Evolutionary conservation across 2,113 vertebrate genomes (phyloP).

Genomic region (Tenrec ecaudatus): DNA sequence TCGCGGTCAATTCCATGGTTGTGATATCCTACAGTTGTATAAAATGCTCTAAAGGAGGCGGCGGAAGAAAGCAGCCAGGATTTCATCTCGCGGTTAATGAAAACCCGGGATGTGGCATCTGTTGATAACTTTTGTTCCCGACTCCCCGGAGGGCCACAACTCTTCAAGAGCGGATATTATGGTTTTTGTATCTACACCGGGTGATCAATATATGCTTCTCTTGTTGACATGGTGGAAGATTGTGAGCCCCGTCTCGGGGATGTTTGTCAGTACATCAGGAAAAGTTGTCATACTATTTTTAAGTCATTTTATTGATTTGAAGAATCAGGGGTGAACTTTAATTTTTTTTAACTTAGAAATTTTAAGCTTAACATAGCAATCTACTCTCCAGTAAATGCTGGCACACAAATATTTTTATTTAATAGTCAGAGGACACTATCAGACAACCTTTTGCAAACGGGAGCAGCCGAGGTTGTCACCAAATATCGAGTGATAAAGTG

Average conservation of each 20-base stretch:
- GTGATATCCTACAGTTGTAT: background rate
- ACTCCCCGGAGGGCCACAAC: background rate
- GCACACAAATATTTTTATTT: background rate
- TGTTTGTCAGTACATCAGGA: background rate
- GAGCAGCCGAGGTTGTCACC: background rate
- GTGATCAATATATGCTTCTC: conserved; percentile 16
- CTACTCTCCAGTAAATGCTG: background rate
- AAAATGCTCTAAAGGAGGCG: background rate
- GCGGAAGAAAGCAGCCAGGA: background rate
- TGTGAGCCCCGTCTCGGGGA: background rate
- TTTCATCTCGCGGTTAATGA: background rate
- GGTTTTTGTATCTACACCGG: background rate
- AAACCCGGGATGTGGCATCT: background rate
- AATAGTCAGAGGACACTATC: background rate
- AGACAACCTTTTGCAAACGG: conserved; percentile 2
- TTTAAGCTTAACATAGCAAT: background rate
- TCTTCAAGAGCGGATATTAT: background rate
- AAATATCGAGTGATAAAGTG: background rate
- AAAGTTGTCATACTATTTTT: background rate
- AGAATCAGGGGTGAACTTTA: background rate
- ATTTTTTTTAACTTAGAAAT: background rate
- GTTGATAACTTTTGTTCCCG: background rate
- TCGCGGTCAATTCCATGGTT: conserved; percentile 6
- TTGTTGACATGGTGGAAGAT: conserved; percentile 31
- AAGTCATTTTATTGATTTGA: conserved; percentile 29